Evolutionary conservation across 2,113 vertebrate genomes (phyloP).

Genomic region (Anseranas semipalmata): DNA sequence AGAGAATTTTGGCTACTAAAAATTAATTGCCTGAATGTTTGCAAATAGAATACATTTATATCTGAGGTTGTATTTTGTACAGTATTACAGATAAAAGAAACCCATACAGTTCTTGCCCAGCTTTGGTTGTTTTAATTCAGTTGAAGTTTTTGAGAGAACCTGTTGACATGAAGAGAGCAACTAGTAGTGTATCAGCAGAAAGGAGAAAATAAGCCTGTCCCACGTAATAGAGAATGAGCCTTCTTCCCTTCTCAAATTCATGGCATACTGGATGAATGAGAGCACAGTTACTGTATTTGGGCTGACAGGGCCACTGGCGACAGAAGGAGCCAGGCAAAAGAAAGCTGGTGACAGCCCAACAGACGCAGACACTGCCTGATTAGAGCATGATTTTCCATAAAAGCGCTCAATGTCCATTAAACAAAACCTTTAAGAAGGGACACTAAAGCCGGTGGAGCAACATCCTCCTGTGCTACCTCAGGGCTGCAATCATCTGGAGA

Average conservation of each 20-base stretch:
- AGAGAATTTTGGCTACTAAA: not conserved
- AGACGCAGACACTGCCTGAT: rapidly evolving
- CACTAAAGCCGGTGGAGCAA: not conserved
- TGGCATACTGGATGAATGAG: not conserved
- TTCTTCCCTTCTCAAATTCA: not conserved
- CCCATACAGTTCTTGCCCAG: not conserved
- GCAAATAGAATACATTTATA: not conserved
- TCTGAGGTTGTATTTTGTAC: not conserved
- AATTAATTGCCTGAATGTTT: not conserved
- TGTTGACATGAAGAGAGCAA: not conserved
- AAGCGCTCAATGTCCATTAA: not conserved
- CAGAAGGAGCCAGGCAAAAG: not conserved
- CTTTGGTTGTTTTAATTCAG: not conserved
- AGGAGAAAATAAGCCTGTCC: not conserved
- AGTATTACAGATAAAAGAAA: not conserved
- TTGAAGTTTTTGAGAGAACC: not conserved
- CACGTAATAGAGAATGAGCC: not conserved
- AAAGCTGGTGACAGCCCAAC: not conserved
- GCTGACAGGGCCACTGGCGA: not conserved
- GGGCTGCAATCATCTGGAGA: not conserved
- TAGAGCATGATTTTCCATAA: not conserved
- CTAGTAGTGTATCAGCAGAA: not conserved
- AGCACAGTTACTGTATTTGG: not conserved
- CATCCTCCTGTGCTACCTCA: not conserved
- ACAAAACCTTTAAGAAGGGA: not conserved